Conservation (phyloP, 2,888 invertebrate species). For the Noctuana brunneofusca region DNA sequence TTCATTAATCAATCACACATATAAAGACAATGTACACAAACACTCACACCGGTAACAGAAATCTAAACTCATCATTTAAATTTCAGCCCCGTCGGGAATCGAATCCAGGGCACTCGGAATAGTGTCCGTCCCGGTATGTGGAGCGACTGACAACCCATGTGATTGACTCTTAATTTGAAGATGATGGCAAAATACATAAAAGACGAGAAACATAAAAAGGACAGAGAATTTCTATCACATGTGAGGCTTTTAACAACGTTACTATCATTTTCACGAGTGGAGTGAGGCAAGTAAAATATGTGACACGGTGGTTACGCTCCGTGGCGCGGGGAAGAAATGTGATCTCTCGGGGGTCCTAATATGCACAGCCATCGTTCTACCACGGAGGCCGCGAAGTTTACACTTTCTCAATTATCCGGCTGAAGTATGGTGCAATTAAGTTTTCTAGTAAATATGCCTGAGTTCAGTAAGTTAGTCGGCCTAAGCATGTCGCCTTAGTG, state of each 20-base stretch:
- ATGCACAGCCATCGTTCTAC: slow-evolving; percentile 35
- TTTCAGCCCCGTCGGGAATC: no score
- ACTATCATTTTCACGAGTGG: slow-evolving; percentile 40
- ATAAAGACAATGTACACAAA: no score
- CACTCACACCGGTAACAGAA: no score
- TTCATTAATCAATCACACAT: no score
- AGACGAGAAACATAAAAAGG: not conserved
- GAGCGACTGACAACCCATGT: no score
- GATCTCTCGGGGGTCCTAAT: slow-evolving; percentile 57
- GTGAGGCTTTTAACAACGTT: slow-evolving; percentile 12
- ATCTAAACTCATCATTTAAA: no score
- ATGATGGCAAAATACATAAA: no score
- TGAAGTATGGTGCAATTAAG: slow-evolving; percentile 26
- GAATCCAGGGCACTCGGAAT: no score
- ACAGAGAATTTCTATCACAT: not conserved
- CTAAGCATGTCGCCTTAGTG: no score
- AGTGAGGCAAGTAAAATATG: slow-evolving; percentile 68
- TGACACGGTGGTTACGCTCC: slow-evolving; percentile 70
- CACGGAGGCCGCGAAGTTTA: slow-evolving; percentile 24
- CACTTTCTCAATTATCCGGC: slow-evolving; percentile 32
- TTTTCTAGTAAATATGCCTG: slow-evolving; percentile 9
- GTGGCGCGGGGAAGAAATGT: slow-evolving; percentile 72
- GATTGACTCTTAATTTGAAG: no score
- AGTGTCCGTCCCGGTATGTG: no score
- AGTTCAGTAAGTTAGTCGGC: not conserved